Percentiles rank a stretch among this genome's conserved stretches.
Conservation (phyloP, 2,888 invertebrate species). For the Cataglyphis livida region DNA sequence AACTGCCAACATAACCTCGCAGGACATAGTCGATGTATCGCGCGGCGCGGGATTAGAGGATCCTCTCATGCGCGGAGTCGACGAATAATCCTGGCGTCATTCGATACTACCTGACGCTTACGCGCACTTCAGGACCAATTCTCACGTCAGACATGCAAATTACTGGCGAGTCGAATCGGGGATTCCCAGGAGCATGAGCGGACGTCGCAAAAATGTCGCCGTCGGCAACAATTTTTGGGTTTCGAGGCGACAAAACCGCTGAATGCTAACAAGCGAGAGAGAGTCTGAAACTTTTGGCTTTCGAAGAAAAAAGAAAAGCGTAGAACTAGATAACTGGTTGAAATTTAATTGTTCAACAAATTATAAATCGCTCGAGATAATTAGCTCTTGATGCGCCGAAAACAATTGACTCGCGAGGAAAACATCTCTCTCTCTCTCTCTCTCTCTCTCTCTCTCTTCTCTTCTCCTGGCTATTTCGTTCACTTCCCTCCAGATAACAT, state of each 20-base stretch:
- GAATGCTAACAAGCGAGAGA: not conserved
- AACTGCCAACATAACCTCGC: not conserved
- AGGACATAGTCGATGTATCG: not conserved
- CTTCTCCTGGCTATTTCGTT: not conserved
- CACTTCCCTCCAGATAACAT: conserved; percentile 24
- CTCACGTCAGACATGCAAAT: conserved; percentile 41
- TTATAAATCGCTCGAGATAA: not conserved
- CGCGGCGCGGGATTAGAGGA: conserved; percentile 1
- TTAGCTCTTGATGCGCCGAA: not conserved
- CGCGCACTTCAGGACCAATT: conserved; percentile 48
- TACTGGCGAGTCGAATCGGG: conserved; percentile 12
- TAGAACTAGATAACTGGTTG: not conserved
- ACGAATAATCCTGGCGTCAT: conserved; percentile 36
- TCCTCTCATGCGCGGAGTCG: conserved; percentile 24
- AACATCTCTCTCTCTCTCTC: not conserved
- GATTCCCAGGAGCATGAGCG: conserved; percentile 42
- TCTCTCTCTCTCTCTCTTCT: not conserved
- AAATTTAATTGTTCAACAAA: not conserved
- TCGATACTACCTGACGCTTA: conserved; percentile 25
- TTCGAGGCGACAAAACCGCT: conserved; percentile 1
- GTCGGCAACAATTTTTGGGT: conserved; percentile 41
- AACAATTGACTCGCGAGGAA: conserved; percentile 8
- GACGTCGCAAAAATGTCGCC: conserved; percentile 25
- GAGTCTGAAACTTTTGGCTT: not conserved
- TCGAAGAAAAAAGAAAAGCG: not conserved